Evolutionary conservation across 2,113 vertebrate species (phyloP), one percentile per base, ranked within the genome.

Genomic region (Chamaea fasciata): DNA sequence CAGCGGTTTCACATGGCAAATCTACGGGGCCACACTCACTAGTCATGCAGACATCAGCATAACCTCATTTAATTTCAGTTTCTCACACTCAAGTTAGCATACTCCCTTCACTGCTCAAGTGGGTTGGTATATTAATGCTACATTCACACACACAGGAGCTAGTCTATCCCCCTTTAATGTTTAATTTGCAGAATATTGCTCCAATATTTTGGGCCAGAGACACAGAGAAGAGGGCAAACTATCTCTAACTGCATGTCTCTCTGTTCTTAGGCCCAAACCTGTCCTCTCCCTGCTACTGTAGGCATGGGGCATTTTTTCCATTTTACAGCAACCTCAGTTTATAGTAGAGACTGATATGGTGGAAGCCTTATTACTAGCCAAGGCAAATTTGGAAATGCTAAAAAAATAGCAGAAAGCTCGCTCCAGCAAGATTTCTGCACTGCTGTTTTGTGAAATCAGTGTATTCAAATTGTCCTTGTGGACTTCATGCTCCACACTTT

Each of bases 381-480:
- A 85, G 33, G 41, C 24, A 80, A 68, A 79, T 69, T 78, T 81
- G 15, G 65, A 93, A 95, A 55, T 35, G 33, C 44, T 85, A 57
- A 69, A 69, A 50, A 74, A 12, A 7, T n/a, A 64, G 28, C 24
- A 80, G 49, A 87, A 90, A 75, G 15, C 39, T 88, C 15, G 1
- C 47, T 92, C 18, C 59, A 94, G 84, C 37, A 79, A 87, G 42
- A 87, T 76, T 94, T 67, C 50, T 67, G 41, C 47, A n/a, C 21
- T 50, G 33, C 44, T 63, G 1, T 78, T 95, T 86, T 55, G 42
- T 71, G 67, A 79, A 87, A 64, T 35, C 1, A 1, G 16, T 53
- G 26, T 47, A 41, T 46, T 62, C 28, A 63, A 64, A n/a, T 64
- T 87, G 56, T 63, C 37, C 42, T 80, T 57, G 39, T 17, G 37